Evolutionary conservation across 2,888 invertebrate genomes (phyloP).

Genomic region (Acanthosepion pharaonis): DNA sequence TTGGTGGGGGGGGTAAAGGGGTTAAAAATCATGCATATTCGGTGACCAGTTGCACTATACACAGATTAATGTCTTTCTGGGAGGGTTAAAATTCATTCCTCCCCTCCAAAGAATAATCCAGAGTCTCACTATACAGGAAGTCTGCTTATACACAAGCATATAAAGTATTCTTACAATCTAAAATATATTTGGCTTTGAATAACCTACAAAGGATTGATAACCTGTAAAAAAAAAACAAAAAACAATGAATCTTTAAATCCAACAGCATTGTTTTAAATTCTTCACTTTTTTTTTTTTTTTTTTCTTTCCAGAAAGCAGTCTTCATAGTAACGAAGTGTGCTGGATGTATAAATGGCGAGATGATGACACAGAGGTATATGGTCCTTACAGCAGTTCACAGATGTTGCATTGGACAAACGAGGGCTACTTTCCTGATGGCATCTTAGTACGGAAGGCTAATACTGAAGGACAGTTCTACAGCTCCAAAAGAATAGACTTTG

Average conservation of each 20-base stretch:
- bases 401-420: slow-evolving; percentile 91
- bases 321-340: slow-evolving; percentile 75
- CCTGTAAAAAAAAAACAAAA: no score
- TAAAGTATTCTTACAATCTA: no score
- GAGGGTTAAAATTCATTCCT: no score
- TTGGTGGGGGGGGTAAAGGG: no score
- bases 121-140: no score
- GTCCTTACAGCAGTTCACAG: slow-evolving; percentile 88
- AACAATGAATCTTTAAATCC: background rate
- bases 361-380: slow-evolving; percentile 84
- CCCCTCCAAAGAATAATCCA: no score
- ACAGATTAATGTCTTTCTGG: no score
- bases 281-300: background rate
- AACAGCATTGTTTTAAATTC: background rate
- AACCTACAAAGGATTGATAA: no score
- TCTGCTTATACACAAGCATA: no score
- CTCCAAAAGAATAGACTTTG: slow-evolving; percentile 93
- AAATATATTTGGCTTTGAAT: no score
- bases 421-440: slow-evolving; percentile 84
- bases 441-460: slow-evolving; percentile 88
- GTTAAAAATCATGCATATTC: no score
- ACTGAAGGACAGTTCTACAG: slow-evolving; percentile 85
- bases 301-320: background rate
- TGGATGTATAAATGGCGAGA: slow-evolving; percentile 96
- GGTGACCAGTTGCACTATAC: no score